Evolutionary conservation across 1,140 invertebrate genomes (phyloP), one percentile per base, ranked within the genome.

Genomic region (Vanessa tameamea): DNA sequence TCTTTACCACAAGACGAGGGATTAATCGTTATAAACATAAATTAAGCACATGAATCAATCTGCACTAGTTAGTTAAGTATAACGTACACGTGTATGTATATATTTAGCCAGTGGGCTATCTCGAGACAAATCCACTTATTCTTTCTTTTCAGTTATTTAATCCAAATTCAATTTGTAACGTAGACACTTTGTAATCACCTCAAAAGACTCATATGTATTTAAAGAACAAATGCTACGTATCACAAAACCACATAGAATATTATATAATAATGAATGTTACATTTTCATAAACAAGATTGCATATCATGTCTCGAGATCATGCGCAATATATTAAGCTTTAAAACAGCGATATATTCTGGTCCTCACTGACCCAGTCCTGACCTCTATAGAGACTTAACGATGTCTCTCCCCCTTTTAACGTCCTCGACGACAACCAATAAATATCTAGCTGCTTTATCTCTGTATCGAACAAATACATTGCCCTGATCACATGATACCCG

Each of bases 401-500:
- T 71, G 65, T 71, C 74, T 63, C 75, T 78, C 73, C 75, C 74
- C 57, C 68, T 69, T 76, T 76, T 77, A 77, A 73, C 71, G 75
- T 72, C 65, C 63, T 73, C 61, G 73, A 73, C 79, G 79, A 77
- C 73, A 79, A 66, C 75, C 78, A 79, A 82, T 82, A 82, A 77
- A 82, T 82, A 78, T 78, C 72, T 65, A 69, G 68, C 76, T 76
- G 75, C 71, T 77, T 82, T 79, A 82, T 82, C 81, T 76, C 69
- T 72, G 72, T 66, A 69, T 69, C 66, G 68, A 66, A 73, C 77
- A 78, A 73, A 78, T 75, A 74, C 72, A 69, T 70, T 63, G 64
- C 63, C 63, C 23, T 63, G 59, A 73, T 73, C 53, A 55, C 47
- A 53, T 55, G 51, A 66, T 75, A 64, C 59, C 66, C 51, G 50